Evolutionary conservation across 1,140 invertebrate genomes (phyloP), one percentile per base, ranked within the genome.

Genomic region (Megathymus violae): DNA sequence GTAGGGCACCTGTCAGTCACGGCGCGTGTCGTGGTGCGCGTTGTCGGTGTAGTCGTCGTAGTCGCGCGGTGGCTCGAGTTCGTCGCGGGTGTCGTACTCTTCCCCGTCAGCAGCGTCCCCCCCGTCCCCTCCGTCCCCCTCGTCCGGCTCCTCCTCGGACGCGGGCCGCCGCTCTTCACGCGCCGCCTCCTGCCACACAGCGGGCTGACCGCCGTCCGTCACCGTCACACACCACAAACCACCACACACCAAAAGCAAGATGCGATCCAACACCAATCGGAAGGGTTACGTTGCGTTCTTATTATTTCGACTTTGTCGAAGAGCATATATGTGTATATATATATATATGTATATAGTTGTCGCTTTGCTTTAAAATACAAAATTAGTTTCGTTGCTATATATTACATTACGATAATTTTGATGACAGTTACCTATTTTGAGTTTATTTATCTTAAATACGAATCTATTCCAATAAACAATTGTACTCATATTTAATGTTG

Each of bases 31-130:
- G 71, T 69, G 80, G 58, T 80, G 81, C 68, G 82, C 79, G 74
- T 90, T 89, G 76, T 93, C 92, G n/a, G 89, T 82, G 84, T 93
- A 93, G 74, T 93, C 92, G 64, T 93, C 92, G 76, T 93, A 92
- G 71, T 91, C 88, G 34, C 83, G 80, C 62, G 79, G 71, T 58
- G 79, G 62, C 27, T 93, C 92, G 13, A 92, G 91, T 19, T 89
- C 92, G 31, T 83, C 87, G 63, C 91, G 88, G 27, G 88, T 88
- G 54, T 93, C 92, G 73, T 93, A 92, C 52, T 91, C 91, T 56
- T 89, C 92, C 1, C 62, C 73, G 7, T 76, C 84, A 16, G 90
- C 91, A 16, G 82, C 80, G 60, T 90, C 89, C 4, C 71, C 71
- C 25, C 74, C 74, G 27, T 52, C 76, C 56, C 62, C 69, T 6